phyloP scores from a whole-genome alignment of 2,113 vertebrate species.

The Uropsilus gracilis region DNA sequence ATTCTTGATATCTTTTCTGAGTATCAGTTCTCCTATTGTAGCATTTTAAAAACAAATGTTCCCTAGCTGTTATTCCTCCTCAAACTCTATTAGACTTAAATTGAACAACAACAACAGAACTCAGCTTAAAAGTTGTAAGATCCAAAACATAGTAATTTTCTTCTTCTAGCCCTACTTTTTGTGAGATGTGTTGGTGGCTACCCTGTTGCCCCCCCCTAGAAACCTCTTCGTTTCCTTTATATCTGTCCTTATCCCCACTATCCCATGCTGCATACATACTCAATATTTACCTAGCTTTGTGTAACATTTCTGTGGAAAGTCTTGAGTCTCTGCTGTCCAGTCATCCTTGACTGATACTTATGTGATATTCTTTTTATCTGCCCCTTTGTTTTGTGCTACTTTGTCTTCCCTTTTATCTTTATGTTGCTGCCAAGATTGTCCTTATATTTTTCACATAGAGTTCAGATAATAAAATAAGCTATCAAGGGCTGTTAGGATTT shows the following conservation, averaged over 20 bases:
- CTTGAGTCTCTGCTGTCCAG: neutral
- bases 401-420: neutral
- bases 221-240: neutral
- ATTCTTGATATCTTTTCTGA: neutral
- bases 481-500: neutral
- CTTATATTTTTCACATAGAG: neutral
- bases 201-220: neutral
- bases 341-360: neutral
- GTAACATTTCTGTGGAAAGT: neutral
- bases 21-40: slow-evolving; percentile 42
- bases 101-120: neutral
- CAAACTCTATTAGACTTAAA: slow-evolving; percentile 42
- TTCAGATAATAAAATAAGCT: neutral
- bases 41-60: slow-evolving; percentile 5
- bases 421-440: neutral
- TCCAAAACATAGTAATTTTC: neutral
- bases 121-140: neutral
- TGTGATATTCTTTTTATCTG: neutral
- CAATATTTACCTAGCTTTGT: neutral
- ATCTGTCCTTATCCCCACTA: neutral
- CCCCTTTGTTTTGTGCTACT: neutral
- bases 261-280: neutral
- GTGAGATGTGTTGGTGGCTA: neutral
- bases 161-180: neutral
- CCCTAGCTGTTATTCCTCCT: slow-evolving; percentile 32